phyloP scores from a whole-genome alignment of 2,113 vertebrate genomes.

The Brienomyrus brachyistius region DNA sequence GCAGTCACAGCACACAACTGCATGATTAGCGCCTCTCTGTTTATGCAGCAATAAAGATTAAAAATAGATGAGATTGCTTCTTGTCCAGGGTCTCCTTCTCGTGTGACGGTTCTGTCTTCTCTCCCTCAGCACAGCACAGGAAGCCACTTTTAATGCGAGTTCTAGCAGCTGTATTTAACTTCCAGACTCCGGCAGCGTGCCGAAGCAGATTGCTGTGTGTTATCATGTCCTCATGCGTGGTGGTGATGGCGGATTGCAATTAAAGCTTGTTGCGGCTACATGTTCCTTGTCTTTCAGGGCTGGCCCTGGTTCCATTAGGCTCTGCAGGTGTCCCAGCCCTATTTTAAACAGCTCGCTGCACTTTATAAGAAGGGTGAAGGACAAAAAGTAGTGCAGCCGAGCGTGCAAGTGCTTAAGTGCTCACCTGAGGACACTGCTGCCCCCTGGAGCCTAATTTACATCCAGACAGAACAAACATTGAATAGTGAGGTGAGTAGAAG shows the following conservation, averaged over 20 bases:
- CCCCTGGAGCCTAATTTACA: background rate
- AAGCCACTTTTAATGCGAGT: background rate
- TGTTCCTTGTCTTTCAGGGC: background rate
- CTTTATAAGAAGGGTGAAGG: background rate
- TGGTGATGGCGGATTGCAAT: background rate
- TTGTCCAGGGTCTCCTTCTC: background rate
- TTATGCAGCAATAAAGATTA: slow-evolving; percentile 1
- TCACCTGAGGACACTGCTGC: background rate
- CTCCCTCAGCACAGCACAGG: background rate
- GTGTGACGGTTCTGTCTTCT: background rate
- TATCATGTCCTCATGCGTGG: background rate
- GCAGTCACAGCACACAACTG: background rate
- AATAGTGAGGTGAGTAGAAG: background rate
- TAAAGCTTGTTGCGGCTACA: background rate
- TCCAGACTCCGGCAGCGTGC: background rate
- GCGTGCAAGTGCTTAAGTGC: background rate
- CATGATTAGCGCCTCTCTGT: background rate
- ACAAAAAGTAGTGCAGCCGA: background rate
- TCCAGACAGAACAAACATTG: background rate
- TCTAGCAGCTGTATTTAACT: background rate
- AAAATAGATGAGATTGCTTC: background rate
- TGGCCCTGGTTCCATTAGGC: background rate
- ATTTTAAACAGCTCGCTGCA: background rate
- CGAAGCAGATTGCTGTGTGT: background rate
- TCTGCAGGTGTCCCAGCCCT: background rate